Conservation (phyloP, 2,797 vertebrate genomes). For the Rhinella marina region DNA sequence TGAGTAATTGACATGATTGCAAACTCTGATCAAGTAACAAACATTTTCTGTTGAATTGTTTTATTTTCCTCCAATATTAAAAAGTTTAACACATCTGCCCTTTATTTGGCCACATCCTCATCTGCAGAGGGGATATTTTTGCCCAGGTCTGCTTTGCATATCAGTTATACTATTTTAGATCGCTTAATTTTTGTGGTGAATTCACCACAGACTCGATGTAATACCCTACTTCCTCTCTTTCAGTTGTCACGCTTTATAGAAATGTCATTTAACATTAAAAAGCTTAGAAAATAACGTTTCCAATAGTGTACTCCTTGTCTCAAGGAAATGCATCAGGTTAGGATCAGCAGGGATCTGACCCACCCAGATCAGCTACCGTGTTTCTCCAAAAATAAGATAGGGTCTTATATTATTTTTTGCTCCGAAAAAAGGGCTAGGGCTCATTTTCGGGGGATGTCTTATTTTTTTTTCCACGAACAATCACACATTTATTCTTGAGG, state of each 20-base stretch:
- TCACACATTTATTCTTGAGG: too few species aligned
- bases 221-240: slow-evolving; percentile 51
- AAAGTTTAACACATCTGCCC: slow-evolving; percentile 52
- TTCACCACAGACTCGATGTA: slow-evolving; percentile 38
- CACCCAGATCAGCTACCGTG: too few species aligned
- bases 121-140: slow-evolving; percentile 71
- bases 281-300: background rate
- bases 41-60: slow-evolving; percentile 9
- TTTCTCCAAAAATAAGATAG: too few species aligned
- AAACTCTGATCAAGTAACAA: background rate
- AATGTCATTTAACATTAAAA: background rate
- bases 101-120: slow-evolving; percentile 44
- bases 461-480: too few species aligned
- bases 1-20: background rate
- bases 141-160: slow-evolving; percentile 78
- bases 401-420: too few species aligned
- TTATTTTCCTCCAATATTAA: slow-evolving; percentile 43
- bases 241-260: background rate
- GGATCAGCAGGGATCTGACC: too few species aligned
- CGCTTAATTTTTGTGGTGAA: slow-evolving; percentile 78
- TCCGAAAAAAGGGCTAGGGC: too few species aligned
- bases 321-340: background rate
- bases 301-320: too few species aligned
- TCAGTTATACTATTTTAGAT: slow-evolving; percentile 83
- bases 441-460: too few species aligned